Percentiles rank a stretch among this genome's conserved stretches.
Conservation (phyloP, 2,113 vertebrate species). For the Corythaeola cristata region DNA sequence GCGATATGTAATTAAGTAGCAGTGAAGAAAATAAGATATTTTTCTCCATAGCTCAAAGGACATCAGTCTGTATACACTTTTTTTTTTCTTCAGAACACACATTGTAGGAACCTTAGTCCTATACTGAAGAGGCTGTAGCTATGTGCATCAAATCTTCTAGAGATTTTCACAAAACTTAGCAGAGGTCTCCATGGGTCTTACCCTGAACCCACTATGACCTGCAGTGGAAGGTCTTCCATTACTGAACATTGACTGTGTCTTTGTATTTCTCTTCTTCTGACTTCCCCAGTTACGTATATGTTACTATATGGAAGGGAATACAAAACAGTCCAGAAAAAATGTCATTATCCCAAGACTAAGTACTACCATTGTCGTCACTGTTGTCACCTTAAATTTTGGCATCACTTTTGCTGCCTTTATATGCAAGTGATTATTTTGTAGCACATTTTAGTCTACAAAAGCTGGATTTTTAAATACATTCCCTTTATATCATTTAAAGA, state of each 20-base stretch:
- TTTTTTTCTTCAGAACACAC: neutral
- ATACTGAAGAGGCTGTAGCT: neutral
- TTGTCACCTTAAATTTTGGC: slow-evolving; percentile 28
- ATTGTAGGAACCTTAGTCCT: neutral
- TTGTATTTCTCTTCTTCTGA: neutral
- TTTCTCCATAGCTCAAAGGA: neutral
- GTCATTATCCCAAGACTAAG: slow-evolving; percentile 37
- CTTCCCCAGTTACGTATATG: neutral
- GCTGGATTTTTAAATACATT: neutral
- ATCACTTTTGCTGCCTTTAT: slow-evolving; percentile 49
- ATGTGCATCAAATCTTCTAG: neutral
- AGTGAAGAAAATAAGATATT: neutral
- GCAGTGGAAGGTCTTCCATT: neutral
- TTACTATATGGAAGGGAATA: neutral
- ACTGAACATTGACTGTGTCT: neutral
- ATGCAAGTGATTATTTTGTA: slow-evolving; percentile 31
- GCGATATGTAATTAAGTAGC: neutral
- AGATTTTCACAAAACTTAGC: neutral
- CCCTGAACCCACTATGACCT: neutral
- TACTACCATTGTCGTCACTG: slow-evolving; percentile 31
- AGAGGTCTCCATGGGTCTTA: neutral
- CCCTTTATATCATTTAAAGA: neutral
- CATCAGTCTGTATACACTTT: neutral
- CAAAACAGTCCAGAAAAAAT: slow-evolving; percentile 25
- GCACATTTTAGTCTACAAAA: slow-evolving; percentile 3